Evolutionary conservation across 2,888 invertebrate genomes (phyloP), one percentile per base, ranked within the genome.

Genomic region (Drosophila lutescens): DNA sequence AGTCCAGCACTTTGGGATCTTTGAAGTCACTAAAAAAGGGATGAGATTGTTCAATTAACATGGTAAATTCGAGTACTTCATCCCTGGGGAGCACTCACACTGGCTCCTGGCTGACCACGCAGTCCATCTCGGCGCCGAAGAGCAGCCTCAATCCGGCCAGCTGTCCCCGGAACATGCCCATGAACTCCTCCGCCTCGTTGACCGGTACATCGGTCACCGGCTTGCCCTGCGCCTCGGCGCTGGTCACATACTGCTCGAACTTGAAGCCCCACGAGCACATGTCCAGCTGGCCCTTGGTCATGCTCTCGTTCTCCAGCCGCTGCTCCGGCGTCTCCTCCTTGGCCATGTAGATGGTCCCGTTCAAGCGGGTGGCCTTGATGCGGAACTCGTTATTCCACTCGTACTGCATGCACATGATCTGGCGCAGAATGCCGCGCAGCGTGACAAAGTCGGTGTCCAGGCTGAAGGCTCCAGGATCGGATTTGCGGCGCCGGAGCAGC

Each of bases 251-350:
- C 46, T 88, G 85, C 30, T 85, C 85, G 26, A 85, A 85, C 30
- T 88, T 85, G n/a, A 76, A 85, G 13, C 88, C 85, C 85, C 85
- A 85, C 1, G 88, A 80, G 49, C 86, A 83, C 88, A 88, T 79
- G n/a, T 44, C 20, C n/a, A 8, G 0, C 0, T 58, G 7, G 0
- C 4, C n/a, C 0, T 7, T 5, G 0, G 67, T 32, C 61, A 55
- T 69, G 4, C 56, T 32, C 13, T 50, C 43, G 1, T 26, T 26
- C 5, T 68, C 9, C 4, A 49, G 2, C 1, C 51, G 50, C n/a
- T 80, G 50, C 0, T 38, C 15, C 0, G 61, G 60, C 0, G 76
- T 76, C 1, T 68, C 66, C 13, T 57, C 13, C n/a, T 75, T 74
- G 7, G 57, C 51, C 32, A 85, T 36, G 40, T 85, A 85, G 23